Evolutionary conservation across 2,888 invertebrate species (phyloP).

Genomic region (Acleris holmiana): DNA sequence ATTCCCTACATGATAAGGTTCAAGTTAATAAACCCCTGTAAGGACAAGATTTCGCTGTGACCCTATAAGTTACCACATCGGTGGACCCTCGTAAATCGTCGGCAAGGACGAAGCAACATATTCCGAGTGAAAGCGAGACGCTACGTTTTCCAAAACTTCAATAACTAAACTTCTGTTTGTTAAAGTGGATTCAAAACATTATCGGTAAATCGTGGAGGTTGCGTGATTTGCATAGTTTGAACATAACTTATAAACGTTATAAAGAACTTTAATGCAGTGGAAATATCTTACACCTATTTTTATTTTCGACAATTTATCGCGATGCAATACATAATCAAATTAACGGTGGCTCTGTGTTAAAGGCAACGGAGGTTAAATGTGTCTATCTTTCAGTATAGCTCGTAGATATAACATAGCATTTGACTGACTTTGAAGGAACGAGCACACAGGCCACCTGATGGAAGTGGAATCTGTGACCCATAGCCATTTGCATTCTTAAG

Average conservation of each 20-base stretch:
- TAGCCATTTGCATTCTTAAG: too few relatives aligned
- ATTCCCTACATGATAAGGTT: background rate
- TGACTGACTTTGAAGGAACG: too few relatives aligned
- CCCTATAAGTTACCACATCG: constrained; percentile 39
- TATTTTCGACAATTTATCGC: background rate
- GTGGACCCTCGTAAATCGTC: constrained; percentile 55
- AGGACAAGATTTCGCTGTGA: constrained; percentile 34
- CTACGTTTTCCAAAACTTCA: constrained; percentile 51
- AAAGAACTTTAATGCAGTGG: background rate
- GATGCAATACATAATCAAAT: too few relatives aligned
- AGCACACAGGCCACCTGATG: too few relatives aligned
- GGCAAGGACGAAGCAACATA: constrained; percentile 56
- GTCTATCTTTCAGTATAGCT: too few relatives aligned
- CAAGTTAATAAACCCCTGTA: constrained; percentile 10
- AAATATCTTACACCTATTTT: background rate
- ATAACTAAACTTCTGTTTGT: constrained; percentile 47
- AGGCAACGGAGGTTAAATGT: too few relatives aligned
- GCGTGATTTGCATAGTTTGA: constrained; percentile 5
- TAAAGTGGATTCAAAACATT: constrained; percentile 22
- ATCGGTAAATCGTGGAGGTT: constrained; percentile 12
- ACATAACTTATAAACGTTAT: background rate
- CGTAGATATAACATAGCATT: too few relatives aligned
- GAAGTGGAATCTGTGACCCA: too few relatives aligned
- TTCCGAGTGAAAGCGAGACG: constrained; percentile 43
- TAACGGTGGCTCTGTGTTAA: too few relatives aligned